Conservation (phyloP, 2,888 invertebrate species). For the Timandra comae region DNA sequence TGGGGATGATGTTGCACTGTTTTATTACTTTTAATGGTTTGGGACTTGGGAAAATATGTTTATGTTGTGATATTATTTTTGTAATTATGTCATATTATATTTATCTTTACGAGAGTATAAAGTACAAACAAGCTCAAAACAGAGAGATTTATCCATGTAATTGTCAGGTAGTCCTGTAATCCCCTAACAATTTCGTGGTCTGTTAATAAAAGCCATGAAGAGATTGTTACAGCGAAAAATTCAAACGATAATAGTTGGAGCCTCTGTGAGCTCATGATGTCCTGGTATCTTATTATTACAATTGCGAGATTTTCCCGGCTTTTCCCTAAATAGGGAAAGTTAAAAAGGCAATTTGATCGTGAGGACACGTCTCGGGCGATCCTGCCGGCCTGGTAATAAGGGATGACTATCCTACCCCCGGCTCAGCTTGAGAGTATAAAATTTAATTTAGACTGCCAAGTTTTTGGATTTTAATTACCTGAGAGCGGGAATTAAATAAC, state of each 20-base stretch:
- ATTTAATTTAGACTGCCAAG: conserved; percentile 69
- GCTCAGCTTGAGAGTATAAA: conserved; percentile 40
- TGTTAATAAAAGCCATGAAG: background rate
- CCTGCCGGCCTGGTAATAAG: conserved; percentile 20
- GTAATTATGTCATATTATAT: too few relatives aligned
- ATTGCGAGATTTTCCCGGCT: conserved; percentile 64
- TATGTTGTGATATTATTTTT: background rate
- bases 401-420: conserved; percentile 10
- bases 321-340: conserved; percentile 75
- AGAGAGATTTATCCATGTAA: too few relatives aligned
- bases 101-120: too few relatives aligned
- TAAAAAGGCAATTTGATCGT: conserved; percentile 71
- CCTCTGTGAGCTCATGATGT: conserved; percentile 53
- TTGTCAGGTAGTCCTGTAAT: background rate
- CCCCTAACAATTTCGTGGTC: background rate
- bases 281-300: conserved; percentile 64
- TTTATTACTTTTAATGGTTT: conserved; percentile 1
- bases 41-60: background rate
- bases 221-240: conserved; percentile 22
- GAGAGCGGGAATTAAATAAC: conserved; percentile 68
- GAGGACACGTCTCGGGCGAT: conserved; percentile 58
- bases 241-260: conserved; percentile 42
- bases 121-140: too few relatives aligned
- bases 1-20: background rate
- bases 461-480: conserved; percentile 76